Evolutionary conservation across 2,113 vertebrate species (phyloP).

Genomic region (Budorcas taxicolor): DNA sequence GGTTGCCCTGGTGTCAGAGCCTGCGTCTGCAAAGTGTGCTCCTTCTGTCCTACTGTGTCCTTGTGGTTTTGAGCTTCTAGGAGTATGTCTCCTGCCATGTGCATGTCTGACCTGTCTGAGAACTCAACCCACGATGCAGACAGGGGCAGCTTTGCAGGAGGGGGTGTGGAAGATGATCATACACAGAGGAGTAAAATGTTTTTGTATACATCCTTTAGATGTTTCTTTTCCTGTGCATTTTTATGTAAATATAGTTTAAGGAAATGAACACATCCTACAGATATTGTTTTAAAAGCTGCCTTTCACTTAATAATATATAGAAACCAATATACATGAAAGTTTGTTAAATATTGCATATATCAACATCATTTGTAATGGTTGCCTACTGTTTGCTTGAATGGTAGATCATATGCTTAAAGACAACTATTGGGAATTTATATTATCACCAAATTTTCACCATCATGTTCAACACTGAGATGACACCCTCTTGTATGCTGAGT

Average conservation of each 20-base stretch:
- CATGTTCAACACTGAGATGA: no score
- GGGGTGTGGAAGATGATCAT: neutral
- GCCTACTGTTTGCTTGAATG: neutral
- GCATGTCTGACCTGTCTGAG: neutral
- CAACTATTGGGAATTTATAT: neutral
- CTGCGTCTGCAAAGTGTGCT: neutral
- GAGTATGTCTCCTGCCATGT: neutral
- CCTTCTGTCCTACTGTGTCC: neutral
- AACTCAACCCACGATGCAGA: neutral
- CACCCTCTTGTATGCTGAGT: neutral
- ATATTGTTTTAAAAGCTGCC: neutral
- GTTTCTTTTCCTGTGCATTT: neutral
- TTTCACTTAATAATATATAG: neutral
- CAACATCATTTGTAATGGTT: neutral
- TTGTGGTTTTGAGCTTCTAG: neutral
- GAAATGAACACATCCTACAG: neutral
- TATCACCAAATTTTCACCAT: neutral
- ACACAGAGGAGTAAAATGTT: neutral
- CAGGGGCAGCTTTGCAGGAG: neutral
- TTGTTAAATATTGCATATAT: neutral
- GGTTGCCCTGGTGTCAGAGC: neutral
- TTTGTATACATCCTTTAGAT: neutral
- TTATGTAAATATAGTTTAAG: neutral
- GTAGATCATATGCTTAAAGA: neutral
- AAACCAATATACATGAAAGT: neutral